Evolutionary conservation across 1,140 invertebrate species (phyloP).

Genomic region (Pogonognathellus flavescens): DNA sequence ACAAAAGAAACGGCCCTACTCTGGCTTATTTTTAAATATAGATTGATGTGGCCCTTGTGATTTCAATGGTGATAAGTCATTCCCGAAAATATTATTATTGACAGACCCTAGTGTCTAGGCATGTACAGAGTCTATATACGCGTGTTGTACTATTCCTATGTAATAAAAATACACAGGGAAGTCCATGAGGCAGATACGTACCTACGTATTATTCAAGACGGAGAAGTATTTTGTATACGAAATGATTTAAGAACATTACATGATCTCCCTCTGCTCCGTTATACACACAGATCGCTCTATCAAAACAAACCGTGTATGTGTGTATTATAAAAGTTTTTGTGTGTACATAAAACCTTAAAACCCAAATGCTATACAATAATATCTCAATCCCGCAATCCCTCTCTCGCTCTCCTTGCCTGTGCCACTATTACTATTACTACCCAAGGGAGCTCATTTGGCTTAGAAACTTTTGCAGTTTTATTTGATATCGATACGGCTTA

Average conservation of each 20-base stretch:
- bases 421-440: background rate
- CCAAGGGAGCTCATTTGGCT: slow-evolving; percentile 62
- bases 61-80: slow-evolving; percentile 67
- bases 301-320: background rate
- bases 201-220: too few species aligned
- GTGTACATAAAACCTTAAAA: slow-evolving; percentile 15
- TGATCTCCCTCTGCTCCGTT: background rate
- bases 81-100: slow-evolving; percentile 65
- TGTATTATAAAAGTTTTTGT: background rate
- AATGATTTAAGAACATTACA: background rate
- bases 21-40: slow-evolving; percentile 63
- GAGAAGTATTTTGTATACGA: background rate
- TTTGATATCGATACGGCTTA: slow-evolving; percentile 57
- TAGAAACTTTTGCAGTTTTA: slow-evolving; percentile 56
- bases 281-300: too few species aligned
- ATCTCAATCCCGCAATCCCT: slow-evolving; percentile 29
- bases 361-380: slow-evolving; percentile 6
- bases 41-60: slow-evolving; percentile 67
- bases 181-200: too few species aligned
- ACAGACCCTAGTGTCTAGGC: slow-evolving; percentile 58
- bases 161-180: too few species aligned
- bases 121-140: background rate
- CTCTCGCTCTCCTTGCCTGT: slow-evolving; percentile 24
- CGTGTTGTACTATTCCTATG: background rate
- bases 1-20: slow-evolving; percentile 43